Evolutionary conservation across 2,888 invertebrate species (phyloP), one percentile per base, ranked within the genome.

Genomic region (Fragum whitleyi): DNA sequence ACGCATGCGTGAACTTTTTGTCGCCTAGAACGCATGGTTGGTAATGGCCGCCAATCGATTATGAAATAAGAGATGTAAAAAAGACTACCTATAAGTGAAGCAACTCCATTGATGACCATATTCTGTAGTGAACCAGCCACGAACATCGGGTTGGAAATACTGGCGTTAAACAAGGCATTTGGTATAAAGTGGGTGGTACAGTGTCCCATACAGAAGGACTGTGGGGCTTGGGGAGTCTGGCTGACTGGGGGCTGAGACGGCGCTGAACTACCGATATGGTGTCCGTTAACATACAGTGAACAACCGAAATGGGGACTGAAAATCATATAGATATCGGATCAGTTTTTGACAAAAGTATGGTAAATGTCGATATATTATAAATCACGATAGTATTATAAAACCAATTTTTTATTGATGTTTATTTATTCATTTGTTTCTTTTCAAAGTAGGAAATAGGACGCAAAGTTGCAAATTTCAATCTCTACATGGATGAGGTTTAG

Each of bases 261-360:
- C 23, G 42, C 65, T 21, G 65, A 36, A 42, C 65, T 65, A 2
- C 65, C 65, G 23, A 65, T 26, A 26, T 65, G 65, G 42, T 65
- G 39, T 21, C 65, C 65, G 16, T 65, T 42, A 9, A 65, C 42
- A 36, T 42, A 65, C 42, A 65, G 0, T 1, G 65, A 65, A 26
- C 65, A 65, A 1, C 65, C 65, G 42, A 36, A 26, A 2, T 65
- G 11, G 9, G 65, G 42, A 42, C 65, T 65, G 42, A 62, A 62
- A 32, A n/a, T 32, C 16, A 62, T 62, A 19, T 32, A 11, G 7
- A 26, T 26, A 59, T n/a, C n/a, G n/a, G n/a, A n/a, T n/a, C n/a
- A n/a, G n/a, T n/a, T n/a, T n/a, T n/a, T 11, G 7, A 55, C 11
- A 55, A n/a, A 21, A 55, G 7, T 55, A 11, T n/a, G 7, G 11